These are phyloP conservation scores for Microcebus ravelobensis DNA, from an alignment of 2,113 vertebrate species.

Conservation along the genomic window DNA sequence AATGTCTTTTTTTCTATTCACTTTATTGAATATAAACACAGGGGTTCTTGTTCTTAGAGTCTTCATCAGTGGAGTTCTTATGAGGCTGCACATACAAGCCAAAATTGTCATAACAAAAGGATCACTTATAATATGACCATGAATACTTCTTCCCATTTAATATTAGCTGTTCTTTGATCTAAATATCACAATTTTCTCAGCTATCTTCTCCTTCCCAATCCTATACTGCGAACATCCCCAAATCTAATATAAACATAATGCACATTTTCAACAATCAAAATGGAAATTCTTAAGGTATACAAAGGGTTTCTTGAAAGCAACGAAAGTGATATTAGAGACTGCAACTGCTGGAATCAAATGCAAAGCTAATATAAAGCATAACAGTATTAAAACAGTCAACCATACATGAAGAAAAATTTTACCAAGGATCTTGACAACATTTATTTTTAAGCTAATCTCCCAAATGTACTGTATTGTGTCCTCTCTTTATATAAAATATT, in stretches of 20 bases:
- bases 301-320: background rate
- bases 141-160: background rate
- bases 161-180: background rate
- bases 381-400: background rate
- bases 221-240: background rate
- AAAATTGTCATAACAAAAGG: background rate
- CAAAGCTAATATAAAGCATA: background rate
- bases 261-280: background rate
- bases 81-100: background rate
- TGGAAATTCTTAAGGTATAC: background rate
- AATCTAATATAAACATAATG: background rate
- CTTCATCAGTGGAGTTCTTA: background rate
- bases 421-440: background rate
- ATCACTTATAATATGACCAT: background rate
- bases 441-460: background rate
- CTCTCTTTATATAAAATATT: background rate
- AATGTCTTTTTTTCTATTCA: background rate
- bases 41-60: background rate
- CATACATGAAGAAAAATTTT: background rate
- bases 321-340: background rate
- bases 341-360: background rate
- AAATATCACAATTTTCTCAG: background rate
- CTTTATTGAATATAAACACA: background rate
- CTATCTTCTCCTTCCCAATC: background rate
- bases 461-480: background rate